These are phyloP conservation scores for Suncus etruscus DNA, from an alignment of 2,113 vertebrate genomes.

Conservation along the genomic window DNA sequence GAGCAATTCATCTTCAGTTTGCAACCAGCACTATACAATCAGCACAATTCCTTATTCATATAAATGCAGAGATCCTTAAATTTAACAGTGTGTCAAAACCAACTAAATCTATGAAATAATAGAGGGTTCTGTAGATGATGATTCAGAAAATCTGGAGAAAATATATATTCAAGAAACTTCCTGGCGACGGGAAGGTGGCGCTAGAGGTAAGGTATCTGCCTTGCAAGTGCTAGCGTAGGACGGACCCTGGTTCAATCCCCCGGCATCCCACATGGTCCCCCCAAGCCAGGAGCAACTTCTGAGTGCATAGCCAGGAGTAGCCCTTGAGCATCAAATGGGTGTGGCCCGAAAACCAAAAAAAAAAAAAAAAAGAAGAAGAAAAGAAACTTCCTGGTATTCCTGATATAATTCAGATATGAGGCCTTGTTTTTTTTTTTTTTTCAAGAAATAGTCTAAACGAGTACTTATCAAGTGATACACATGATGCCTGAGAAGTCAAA, in stretches of 20 bases:
- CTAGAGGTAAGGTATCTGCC: too few species aligned
- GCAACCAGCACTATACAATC: neutral
- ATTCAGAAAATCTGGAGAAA: neutral
- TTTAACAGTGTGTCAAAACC: conserved; percentile 37
- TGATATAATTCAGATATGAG: neutral
- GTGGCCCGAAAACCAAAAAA: too few species aligned
- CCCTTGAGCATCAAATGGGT: too few species aligned
- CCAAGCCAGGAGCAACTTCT: too few species aligned
- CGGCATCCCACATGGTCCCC: too few species aligned
- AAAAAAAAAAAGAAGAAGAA: too few species aligned
- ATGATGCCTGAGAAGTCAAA: neutral
- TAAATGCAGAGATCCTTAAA: conserved; percentile 22
- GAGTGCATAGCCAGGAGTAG: too few species aligned
- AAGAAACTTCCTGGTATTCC: neutral
- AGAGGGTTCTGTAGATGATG: neutral
- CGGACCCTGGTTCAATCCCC: too few species aligned
- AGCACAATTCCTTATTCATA: neutral
- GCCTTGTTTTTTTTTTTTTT: conserved; percentile 16
- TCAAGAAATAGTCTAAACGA: neutral
- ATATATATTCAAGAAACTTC: neutral
- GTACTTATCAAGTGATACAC: neutral
- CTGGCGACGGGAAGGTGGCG: too few species aligned
- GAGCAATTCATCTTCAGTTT: neutral
- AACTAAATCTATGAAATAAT: neutral
- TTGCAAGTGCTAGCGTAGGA: too few species aligned